Conservation (phyloP, 2,113 vertebrate species). For the Platysteira castanea region DNA sequence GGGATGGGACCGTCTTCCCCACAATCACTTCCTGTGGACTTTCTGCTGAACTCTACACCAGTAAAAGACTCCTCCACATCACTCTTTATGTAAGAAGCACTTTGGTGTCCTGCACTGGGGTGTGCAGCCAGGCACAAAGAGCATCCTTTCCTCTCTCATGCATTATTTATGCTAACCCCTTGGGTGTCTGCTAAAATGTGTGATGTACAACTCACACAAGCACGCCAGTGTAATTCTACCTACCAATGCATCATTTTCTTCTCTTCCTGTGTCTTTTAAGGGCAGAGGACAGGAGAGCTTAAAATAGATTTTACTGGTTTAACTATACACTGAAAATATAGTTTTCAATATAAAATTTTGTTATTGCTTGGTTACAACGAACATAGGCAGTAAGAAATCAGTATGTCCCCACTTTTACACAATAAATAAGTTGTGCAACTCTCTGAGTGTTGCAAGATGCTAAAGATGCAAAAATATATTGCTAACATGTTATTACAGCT, state of each 20-base stretch:
- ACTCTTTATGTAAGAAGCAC: slow-evolving; percentile 30
- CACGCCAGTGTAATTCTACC: neutral
- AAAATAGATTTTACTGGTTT: neutral
- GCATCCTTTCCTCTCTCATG: slow-evolving; percentile 29
- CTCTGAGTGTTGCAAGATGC: neutral
- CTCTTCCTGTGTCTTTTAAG: neutral
- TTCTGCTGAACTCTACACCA: neutral
- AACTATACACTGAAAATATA: neutral
- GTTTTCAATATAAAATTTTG: neutral
- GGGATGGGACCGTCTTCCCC: neutral
- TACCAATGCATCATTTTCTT: neutral
- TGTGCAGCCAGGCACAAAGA: slow-evolving; percentile 46
- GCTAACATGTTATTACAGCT: neutral
- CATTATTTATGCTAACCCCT: slow-evolving; percentile 41
- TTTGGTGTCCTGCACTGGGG: neutral
- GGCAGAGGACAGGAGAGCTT: neutral
- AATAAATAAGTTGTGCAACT: neutral
- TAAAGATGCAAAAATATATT: neutral
- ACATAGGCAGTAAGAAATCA: neutral
- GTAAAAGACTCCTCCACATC: neutral
- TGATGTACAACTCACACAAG: neutral
- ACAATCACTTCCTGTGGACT: neutral
- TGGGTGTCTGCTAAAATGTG: slow-evolving; percentile 17
- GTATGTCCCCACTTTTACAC: neutral
- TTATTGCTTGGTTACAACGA: neutral